Evolutionary conservation across 2,113 vertebrate genomes (phyloP).

Genomic region (Polyodon spathula): DNA sequence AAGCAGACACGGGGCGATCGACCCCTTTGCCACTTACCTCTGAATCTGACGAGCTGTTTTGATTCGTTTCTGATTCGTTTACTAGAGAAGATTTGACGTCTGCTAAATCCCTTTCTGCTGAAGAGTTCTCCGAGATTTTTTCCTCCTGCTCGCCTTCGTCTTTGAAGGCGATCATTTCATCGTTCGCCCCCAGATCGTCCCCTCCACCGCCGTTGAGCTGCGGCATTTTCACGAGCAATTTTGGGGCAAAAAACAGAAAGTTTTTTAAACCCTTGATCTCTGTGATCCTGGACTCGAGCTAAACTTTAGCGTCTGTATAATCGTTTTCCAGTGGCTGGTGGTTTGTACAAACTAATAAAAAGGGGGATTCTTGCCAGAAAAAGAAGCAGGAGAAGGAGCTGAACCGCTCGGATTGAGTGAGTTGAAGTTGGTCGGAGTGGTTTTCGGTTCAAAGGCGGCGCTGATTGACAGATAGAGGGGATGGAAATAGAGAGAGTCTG

Average conservation of each 20-base stretch:
- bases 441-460: slow-evolving; percentile 99
- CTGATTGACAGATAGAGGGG: slow-evolving; percentile 99
- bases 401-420: slow-evolving; percentile 91
- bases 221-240: slow-evolving; percentile 88
- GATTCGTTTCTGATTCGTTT: slow-evolving; percentile 96
- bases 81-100: slow-evolving; percentile 97
- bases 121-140: slow-evolving; percentile 90
- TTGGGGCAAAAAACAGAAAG: slow-evolving; percentile 56
- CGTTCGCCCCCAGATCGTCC: slow-evolving; percentile 97
- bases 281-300: slow-evolving; percentile 53
- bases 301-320: slow-evolving; percentile 54
- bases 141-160: slow-evolving; percentile 98
- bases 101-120: slow-evolving; percentile 96
- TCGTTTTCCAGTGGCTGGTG: slow-evolving; percentile 59
- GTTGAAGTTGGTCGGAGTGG: slow-evolving; percentile 98
- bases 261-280: slow-evolving; percentile 59
- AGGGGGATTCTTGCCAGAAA: slow-evolving; percentile 80
- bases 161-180: slow-evolving; percentile 98
- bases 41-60: slow-evolving; percentile 95
- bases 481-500: slow-evolving; percentile 96
- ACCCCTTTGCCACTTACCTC: slow-evolving; percentile 72
- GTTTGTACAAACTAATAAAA: slow-evolving; percentile 55
- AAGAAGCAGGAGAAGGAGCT: slow-evolving; percentile 77
- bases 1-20: slow-evolving; percentile 24
- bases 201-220: slow-evolving; percentile 98